Evolutionary conservation across 1,140 invertebrate genomes (phyloP).

Genomic region (Nixonia krombeini): DNA sequence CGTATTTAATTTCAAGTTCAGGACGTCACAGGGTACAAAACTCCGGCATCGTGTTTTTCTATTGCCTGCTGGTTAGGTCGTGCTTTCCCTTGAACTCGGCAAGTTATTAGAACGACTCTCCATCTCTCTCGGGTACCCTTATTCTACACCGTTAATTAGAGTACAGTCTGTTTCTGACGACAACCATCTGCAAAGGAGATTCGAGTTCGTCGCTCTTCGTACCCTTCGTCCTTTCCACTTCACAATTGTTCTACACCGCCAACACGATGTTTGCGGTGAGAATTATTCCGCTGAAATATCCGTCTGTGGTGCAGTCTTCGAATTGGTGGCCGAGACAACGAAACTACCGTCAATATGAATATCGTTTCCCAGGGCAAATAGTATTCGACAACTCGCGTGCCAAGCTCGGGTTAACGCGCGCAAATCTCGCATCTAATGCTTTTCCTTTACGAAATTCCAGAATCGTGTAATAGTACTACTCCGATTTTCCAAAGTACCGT

Average conservation of each 20-base stretch:
- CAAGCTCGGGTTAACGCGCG: no score
- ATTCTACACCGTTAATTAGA: constrained; percentile 61
- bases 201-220: constrained; percentile 37
- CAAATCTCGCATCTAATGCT: no score
- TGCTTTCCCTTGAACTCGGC: constrained; percentile 7
- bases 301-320: not conserved
- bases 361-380: not conserved
- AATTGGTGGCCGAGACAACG: constrained; percentile 13
- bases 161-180: constrained; percentile 62
- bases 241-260: constrained; percentile 45
- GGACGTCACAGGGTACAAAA: constrained; percentile 3
- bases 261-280: constrained; percentile 57
- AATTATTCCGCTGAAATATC: constrained; percentile 55
- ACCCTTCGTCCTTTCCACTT: constrained; percentile 43
- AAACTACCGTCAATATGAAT: constrained; percentile 41
- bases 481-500: constrained; percentile 28
- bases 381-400: no score
- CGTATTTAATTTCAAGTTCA: constrained; percentile 5
- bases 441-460: no score
- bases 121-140: constrained; percentile 54
- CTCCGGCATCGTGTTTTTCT: constrained; percentile 8
- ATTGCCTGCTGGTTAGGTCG: constrained; percentile 15
- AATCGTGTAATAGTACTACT: constrained; percentile 29
- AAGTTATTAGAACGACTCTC: constrained; percentile 60
- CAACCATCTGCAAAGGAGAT: constrained; percentile 59